Base-by-base conservation (phyloP, 2,888 invertebrate genomes). In the Patella caerulea region DNA sequence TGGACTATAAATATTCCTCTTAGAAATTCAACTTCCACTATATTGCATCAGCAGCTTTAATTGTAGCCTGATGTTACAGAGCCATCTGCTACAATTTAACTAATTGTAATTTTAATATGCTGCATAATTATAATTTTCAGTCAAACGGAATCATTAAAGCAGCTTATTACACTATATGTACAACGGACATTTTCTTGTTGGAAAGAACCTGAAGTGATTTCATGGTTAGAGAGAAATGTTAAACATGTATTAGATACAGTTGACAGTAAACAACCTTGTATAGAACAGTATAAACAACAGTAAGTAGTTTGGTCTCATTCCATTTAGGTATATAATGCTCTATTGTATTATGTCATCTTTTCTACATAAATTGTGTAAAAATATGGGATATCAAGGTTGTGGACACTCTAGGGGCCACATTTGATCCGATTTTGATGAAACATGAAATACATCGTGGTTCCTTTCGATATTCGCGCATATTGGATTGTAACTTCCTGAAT, bases 201-300 rank as follows among this genome's bases (percentile, higher is more conserved):
- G 96, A 95, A 96, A 88, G 95, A 95, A 84, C 92, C 94, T 24
- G 94, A 94, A 80, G 93, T 95, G 74, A 89, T 96, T 74, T 93
- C 93, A 0, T 97, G 96, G 96, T 90, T 97, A 79, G 96, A 96
- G 89, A 93, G 92, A 76, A 95, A 95, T 90, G 95, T 95, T 0
- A 93, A 94, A 79, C 88, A 90, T 34, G 95, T 94, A 11, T 88
- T 96, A 72, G 93, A 94, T 83, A 92, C 94, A 76, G 94, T 95
- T 7, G 94, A 95, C 80, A 89, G 88, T n/a, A 92, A 92, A 34
- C 95, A 95, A 88, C 93, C 93, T 0, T 88, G 93, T 19, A 92
- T 94, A 0, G 93, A 93, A 79, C 94, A 94, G 72, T 95, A 93
- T 88, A 93, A 93, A 86, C 91, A 92, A 55, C 95, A 95, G 91